Evolutionary conservation across 2,797 vertebrate genomes (phyloP).

Genomic region (Phalloptychus januarius): DNA sequence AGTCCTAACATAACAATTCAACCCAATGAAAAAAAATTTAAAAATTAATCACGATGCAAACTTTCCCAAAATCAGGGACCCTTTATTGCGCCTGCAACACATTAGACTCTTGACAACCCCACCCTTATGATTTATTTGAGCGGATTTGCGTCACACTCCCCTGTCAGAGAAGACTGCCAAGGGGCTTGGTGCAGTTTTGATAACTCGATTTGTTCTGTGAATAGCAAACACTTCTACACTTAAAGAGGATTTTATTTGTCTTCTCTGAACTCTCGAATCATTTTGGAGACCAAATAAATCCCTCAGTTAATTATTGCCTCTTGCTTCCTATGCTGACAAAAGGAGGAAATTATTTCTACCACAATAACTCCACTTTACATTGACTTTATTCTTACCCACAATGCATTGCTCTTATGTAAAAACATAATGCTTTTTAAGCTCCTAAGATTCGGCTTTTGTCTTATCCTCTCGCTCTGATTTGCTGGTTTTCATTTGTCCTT

Average conservation of each 20-base stretch:
- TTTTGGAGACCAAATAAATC: neutral
- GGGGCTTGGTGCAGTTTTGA: conserved; percentile 18
- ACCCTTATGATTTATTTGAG: conserved; percentile 40
- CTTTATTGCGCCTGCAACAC: conserved; percentile 32
- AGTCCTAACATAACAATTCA: neutral
- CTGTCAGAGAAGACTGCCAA: conserved; percentile 29
- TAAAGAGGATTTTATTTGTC: neutral
- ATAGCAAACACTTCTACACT: neutral
- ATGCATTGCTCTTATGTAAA: neutral
- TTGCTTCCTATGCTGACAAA: conserved; percentile 21
- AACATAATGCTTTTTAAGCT: neutral
- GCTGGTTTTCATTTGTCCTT: conserved; percentile 48
- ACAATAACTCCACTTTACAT: conserved; percentile 7
- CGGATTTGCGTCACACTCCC: conserved; percentile 40
- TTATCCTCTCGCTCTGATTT: conserved; percentile 27
- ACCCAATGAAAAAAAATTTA: neutral
- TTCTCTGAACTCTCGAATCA: neutral
- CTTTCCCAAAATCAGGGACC: neutral
- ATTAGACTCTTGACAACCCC: conserved; percentile 37
- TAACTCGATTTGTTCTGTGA: neutral
- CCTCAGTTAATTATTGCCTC: conserved; percentile 1
- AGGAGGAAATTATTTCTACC: conserved; percentile 26
- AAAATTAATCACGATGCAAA: neutral
- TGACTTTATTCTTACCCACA: neutral
- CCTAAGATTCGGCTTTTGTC: conserved; percentile 26